Conservation (phyloP, 2,113 vertebrate species). For the Polyodon spathula region DNA sequence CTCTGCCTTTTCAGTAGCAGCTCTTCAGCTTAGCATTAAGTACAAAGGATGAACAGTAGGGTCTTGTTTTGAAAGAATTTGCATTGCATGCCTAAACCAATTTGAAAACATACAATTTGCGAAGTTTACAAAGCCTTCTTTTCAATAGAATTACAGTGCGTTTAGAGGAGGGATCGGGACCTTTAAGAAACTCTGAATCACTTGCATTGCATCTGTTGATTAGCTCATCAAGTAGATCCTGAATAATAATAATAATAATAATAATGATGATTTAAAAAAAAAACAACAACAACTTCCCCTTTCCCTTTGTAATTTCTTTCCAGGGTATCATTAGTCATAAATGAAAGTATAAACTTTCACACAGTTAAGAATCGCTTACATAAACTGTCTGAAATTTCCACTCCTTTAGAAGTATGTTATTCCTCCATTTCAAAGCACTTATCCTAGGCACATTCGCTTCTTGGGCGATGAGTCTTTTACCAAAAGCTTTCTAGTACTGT, state of each 20-base stretch:
- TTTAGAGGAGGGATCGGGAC: too few relatives aligned
- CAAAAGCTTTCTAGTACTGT: constrained; percentile 19
- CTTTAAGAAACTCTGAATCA: too few relatives aligned
- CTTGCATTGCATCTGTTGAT: too few relatives aligned
- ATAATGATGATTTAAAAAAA: not conserved
- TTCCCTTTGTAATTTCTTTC: constrained; percentile 4
- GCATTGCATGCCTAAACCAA: too few relatives aligned
- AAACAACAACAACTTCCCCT: too few relatives aligned
- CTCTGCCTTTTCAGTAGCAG: too few relatives aligned
- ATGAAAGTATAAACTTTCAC: constrained; percentile 13
- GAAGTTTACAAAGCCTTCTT: too few relatives aligned
- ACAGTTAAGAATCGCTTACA: constrained; percentile 7
- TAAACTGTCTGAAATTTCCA: constrained; percentile 11
- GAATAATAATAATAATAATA: constrained; percentile 6
- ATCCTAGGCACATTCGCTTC: constrained; percentile 13
- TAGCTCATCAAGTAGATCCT: constrained; percentile 7
- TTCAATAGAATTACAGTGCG: too few relatives aligned
- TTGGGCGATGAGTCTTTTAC: constrained; percentile 16
- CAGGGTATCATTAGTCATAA: constrained; percentile 22
- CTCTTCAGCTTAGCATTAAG: too few relatives aligned
- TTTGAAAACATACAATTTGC: too few relatives aligned
- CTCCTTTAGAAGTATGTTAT: constrained; percentile 13
- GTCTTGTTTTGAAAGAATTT: too few relatives aligned
- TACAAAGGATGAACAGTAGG: too few relatives aligned
- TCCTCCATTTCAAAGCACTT: constrained; percentile 7